Conservation (phyloP, 2,888 invertebrate genomes). For the Cephus rjabovi region DNA sequence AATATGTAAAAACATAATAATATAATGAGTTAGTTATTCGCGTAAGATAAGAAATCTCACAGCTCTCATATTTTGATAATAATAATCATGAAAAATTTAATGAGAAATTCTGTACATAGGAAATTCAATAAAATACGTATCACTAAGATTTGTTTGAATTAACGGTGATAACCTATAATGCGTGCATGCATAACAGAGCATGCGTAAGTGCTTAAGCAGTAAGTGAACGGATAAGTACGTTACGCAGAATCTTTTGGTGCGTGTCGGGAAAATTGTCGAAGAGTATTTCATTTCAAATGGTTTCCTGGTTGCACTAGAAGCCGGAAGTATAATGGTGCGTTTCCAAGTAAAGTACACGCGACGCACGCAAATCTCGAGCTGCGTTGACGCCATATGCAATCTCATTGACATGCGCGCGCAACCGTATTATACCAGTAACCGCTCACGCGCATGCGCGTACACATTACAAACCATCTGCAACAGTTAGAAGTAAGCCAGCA, state of each 20-base stretch:
- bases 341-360: constrained; percentile 20
- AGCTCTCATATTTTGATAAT: neutral
- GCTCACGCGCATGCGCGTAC: neutral
- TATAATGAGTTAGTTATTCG: neutral
- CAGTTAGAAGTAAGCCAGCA: neutral
- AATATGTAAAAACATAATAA: neutral
- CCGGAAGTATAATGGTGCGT: constrained; percentile 15
- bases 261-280: constrained; percentile 7
- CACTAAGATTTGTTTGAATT: neutral
- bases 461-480: neutral
- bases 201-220: neutral
- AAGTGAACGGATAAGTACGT: neutral
- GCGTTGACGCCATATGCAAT: neutral
- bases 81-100: neutral
- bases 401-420: constrained; percentile 5
- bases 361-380: constrained; percentile 19
- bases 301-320: constrained; percentile 10
- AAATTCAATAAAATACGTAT: neutral
- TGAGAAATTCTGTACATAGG: neutral
- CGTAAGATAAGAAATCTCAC: neutral
- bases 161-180: neutral
- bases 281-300: neutral
- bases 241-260: constrained; percentile 1
- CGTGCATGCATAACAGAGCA: neutral
- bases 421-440: neutral